Evolutionary conservation across 2,888 invertebrate species (phyloP), one percentile per base, ranked within the genome.

Genomic region (Orthosia gracilis): DNA sequence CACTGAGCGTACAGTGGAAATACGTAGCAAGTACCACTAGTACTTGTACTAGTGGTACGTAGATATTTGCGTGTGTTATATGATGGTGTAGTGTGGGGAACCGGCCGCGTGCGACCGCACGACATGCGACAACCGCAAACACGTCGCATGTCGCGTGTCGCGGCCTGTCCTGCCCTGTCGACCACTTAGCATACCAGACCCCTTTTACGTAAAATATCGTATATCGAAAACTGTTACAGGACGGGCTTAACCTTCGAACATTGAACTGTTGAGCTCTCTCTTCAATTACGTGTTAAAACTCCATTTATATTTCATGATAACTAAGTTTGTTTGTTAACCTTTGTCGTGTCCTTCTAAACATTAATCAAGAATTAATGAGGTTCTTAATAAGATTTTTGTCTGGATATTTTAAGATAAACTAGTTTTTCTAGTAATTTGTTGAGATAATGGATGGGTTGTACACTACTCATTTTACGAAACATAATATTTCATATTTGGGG

Each of bases 91-190:
- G 78, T 71, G 71, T 76, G 74, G 73, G 73, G 62, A 77, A 85
- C 78, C 78, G 77, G 78, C 81, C 84, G 86, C 81, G 81, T 80
- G 83, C 78, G 81, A 87, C 89, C 89, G 78, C 87, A 81, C 83
- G 74, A 72, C 83, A 75, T 86, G 80, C 82, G 74, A 72, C 83
- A 75, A 84, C 90, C 90, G 85, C 91, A 90, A 87, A 90, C 91
- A 88, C 85, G 91, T 89, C 82, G 82, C 86, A 79, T 85, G 86
- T 86, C 84, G 80, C 74, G 59, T 84, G 81, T 84, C 88, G 84
- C 80, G 82, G 82, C 76, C 73, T 78, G 83, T 85, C 85, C 83
- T 82, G 72, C 70, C 80, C 78, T 84, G 78, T 79, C 83, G 68
- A 70, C 83, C 87, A 88, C 89, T 88, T 87, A 88, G 72, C 87